phyloP scores from a whole-genome alignment of 2,113 vertebrate species.

The Engraulis encrasicolus region DNA sequence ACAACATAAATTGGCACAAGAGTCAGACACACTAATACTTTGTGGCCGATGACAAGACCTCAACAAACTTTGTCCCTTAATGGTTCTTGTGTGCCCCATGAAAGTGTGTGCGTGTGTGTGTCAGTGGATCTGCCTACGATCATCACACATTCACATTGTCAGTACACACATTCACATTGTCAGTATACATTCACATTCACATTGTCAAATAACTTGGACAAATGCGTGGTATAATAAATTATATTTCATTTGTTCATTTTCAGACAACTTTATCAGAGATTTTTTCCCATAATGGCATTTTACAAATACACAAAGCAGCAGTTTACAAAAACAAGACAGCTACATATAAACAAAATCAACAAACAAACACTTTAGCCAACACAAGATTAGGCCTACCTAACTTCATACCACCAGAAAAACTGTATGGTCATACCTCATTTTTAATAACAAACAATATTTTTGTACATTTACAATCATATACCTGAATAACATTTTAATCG shows the following conservation, averaged over 20 bases:
- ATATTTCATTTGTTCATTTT: slow-evolving; percentile 33
- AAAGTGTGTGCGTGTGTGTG: no score
- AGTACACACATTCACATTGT: no score
- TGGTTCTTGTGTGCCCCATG: no score
- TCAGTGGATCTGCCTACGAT: no score
- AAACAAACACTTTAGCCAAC: neutral
- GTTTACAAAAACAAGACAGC: neutral
- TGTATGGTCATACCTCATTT: no score
- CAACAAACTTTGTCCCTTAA: no score
- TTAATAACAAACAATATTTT: neutral
- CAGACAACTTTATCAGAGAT: slow-evolving; percentile 22
- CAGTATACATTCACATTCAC: neutral
- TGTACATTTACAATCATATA: neutral
- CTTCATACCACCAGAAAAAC: neutral
- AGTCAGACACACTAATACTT: no score
- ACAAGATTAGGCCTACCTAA: neutral
- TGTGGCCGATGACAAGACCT: no score
- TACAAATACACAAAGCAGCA: neutral
- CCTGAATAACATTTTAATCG: neutral
- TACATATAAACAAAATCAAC: neutral
- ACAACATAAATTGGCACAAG: no score
- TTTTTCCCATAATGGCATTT: neutral
- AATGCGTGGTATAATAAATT: neutral
- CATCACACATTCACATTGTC: no score
- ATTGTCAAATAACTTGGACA: neutral